Base-by-base conservation (phyloP, 2,113 vertebrate species). In the Phrynosoma blainvillii region DNA sequence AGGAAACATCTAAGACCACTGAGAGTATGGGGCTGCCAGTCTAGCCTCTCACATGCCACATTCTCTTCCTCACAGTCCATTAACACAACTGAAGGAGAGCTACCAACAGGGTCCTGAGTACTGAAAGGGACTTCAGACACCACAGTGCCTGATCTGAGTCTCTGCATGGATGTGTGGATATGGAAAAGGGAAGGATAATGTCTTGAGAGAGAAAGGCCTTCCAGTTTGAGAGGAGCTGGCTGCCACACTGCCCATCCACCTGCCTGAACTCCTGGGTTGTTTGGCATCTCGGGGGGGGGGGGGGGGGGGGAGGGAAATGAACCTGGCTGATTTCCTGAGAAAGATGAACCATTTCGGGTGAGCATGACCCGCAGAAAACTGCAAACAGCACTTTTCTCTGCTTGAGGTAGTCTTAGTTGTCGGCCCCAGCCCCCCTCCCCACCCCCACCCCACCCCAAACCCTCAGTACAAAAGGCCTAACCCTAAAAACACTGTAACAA, bases 351-450 rank as follows among this genome's bases (percentile, higher is more conserved):
- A 81, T 84, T 1, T 82, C 90, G 92, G 82, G 87, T 2, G 66
- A 79, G 87, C 87, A 89, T 92, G 95, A 92, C 40, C 89, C 93
- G 91, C 32, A 90, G 95, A 95, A 20, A 95, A 96, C 96, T 95
- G 95, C 84, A 88, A 96, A 96, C 95, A 96, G 95, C 94, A 96
- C 94, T 95, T 97, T 16, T 62, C 59, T 97, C 96, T 98, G 97
- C 97, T 96, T 98, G 98, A 98, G 98, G 98, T 99, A 98, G 98
- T 98, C 96, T 98, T 97, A 95, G 93, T 97, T 97, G 93, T 97
- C 91, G 12, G 96, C 94, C 97, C 95, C 95, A 90, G 95, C 95
- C 91, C 95, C 86, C 94, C 95, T 96, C 95, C 89, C 95, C 9
- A 25, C 81, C 36, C 92, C 94, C 95, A 95, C 52, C 11, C 11